Percentiles rank a stretch among this genome's conserved stretches.
These are phyloP conservation scores for Sarcophaga peregrina DNA, from an alignment of 1,140 invertebrate genomes.

Conservation along the genomic window DNA sequence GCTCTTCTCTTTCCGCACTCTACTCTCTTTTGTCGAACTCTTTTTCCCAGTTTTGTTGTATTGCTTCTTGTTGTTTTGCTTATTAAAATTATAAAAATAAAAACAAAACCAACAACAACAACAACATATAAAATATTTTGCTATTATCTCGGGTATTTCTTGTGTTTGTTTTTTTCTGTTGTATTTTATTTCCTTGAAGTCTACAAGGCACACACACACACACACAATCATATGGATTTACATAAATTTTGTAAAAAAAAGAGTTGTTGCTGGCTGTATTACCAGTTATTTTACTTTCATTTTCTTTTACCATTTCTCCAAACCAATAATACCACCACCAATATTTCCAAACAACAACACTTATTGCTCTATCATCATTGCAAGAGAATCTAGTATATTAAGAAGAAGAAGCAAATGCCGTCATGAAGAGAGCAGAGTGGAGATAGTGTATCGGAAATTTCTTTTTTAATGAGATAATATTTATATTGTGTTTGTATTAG, in stretches of 20 bases:
- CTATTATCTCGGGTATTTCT: background rate
- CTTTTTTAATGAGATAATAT: too few relatives aligned
- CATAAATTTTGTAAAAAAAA: too few relatives aligned
- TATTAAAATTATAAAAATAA: too few relatives aligned
- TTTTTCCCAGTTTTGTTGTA: slow-evolving; percentile 1
- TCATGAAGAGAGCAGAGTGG: too few relatives aligned
- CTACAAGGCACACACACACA: background rate
- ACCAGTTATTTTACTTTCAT: slow-evolving; percentile 44
- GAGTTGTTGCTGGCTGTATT: slow-evolving; percentile 7
- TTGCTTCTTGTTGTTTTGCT: background rate
- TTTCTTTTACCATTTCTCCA: slow-evolving; percentile 23
- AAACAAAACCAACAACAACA: slow-evolving; percentile 27
- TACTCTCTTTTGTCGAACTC: slow-evolving; percentile 32
- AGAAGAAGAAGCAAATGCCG: too few relatives aligned
- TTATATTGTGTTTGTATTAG: too few relatives aligned
- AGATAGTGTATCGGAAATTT: too few relatives aligned
- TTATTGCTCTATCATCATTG: too few relatives aligned
- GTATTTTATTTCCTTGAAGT: background rate
- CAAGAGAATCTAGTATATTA: too few relatives aligned
- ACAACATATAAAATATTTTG: background rate
- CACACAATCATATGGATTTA: background rate
- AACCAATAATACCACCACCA: too few relatives aligned
- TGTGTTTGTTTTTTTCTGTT: too few relatives aligned
- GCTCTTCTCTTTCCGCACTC: background rate
- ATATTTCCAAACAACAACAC: too few relatives aligned